Conservation (phyloP, 2,113 vertebrate genomes). For the Scophthalmus maximus region DNA sequence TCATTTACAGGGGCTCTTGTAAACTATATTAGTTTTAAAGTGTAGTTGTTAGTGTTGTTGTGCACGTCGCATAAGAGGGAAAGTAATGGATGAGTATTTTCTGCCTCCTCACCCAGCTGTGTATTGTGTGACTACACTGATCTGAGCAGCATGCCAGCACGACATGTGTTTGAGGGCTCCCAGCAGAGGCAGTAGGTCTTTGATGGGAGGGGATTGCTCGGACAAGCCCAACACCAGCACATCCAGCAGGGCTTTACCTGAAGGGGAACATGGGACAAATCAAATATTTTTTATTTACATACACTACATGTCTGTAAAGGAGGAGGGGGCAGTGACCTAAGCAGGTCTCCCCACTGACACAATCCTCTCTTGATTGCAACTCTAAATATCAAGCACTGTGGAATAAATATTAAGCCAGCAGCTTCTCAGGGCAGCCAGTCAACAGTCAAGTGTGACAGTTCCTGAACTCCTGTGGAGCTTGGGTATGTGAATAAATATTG, state of each 20-base stretch:
- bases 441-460: conserved; percentile 6
- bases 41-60: neutral
- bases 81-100: neutral
- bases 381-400: conserved; percentile 8
- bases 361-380: neutral
- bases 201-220: conserved; percentile 58
- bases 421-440: neutral
- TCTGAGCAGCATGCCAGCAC: conserved; percentile 76
- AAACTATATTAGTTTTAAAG: neutral
- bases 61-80: neutral
- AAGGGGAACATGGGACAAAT: neutral
- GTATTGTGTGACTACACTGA: conserved; percentile 64
- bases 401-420: neutral
- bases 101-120: conserved; percentile 53
- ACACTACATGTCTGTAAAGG: neutral
- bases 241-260: conserved; percentile 77
- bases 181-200: conserved; percentile 72
- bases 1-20: too few relatives aligned
- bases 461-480: conserved; percentile 8
- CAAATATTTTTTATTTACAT: neutral
- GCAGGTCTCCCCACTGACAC: neutral
- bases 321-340: neutral
- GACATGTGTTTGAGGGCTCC: conserved; percentile 77
- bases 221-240: conserved; percentile 63
- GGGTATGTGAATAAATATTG: neutral